Base-by-base conservation (phyloP, 2,888 invertebrate species). In the Drymonia ruficornis region DNA sequence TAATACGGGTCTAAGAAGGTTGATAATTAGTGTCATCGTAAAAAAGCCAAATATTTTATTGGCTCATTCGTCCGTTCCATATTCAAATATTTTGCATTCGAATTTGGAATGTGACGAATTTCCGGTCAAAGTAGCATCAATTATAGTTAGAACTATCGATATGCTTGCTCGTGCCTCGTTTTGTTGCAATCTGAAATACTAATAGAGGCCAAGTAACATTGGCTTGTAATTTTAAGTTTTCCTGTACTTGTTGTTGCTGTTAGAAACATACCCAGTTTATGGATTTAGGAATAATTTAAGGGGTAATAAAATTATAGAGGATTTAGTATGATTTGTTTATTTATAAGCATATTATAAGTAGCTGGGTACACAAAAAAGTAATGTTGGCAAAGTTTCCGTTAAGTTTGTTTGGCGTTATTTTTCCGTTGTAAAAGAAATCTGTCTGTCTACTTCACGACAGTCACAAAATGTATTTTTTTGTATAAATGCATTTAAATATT, bases 101-200 rank as follows among this genome's bases (percentile, higher is more conserved):
- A 69, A 70, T 65, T 60, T 67, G 65, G 74, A 77, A 74, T 69
- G 70, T 64, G 60, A 63, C 62, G 57, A 56, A 61, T 70, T 73
- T 76, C 74, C 76, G 64, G 59, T 58, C 53, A 56, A 53, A 55
- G 48, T 53, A 61, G 61, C 44, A 19, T 29, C 40, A 34, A 53
- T 43, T 40, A 16, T 16, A 40, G 8, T 16, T 16, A 16, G 16
- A 40, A 6, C 16, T 40, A 43, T 6, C 19, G 12, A 4, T 4
- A 19, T 43, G 13, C 2, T 43, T 12, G 9, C 9, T 40, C 16
- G 7, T 40, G 16, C 13, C 43, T 12, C 13, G 13, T 40, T 16
- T 40, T 15, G 45, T 19, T n/a, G 45, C 23, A n/a, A n/a, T n/a
- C n/a, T n/a, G n/a, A n/a, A n/a, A n/a, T n/a, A 3, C 43, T n/a